These are phyloP conservation scores for Casuarius casuarius DNA, from an alignment of 2,113 vertebrate species.

Conservation along the genomic window DNA sequence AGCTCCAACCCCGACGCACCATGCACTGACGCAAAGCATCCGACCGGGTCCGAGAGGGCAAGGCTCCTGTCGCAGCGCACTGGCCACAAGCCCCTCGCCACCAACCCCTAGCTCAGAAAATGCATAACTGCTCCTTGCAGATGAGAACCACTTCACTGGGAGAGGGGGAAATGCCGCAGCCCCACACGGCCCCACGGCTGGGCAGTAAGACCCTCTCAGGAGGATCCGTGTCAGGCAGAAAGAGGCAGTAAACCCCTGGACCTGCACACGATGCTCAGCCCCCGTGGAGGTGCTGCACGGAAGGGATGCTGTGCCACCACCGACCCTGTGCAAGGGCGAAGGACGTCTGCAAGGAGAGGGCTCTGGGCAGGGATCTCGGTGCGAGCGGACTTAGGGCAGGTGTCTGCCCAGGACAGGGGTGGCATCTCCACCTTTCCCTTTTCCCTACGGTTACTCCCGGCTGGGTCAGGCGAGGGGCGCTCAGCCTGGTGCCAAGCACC, in stretches of 20 bases:
- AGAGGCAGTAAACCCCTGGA: neutral
- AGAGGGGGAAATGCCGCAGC: neutral
- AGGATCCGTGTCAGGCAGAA: neutral
- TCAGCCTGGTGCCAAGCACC: neutral
- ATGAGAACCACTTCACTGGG: rapidly evolving
- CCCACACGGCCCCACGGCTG: rapidly evolving
- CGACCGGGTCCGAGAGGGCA: too few relatives aligned
- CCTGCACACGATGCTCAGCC: rapidly evolving
- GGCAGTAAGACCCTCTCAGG: neutral
- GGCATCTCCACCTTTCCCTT: neutral
- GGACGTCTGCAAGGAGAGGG: rapidly evolving
- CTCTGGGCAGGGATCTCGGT: too few relatives aligned
- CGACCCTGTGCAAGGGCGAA: neutral
- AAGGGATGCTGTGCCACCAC: neutral
- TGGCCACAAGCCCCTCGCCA: too few relatives aligned
- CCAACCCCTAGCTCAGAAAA: neutral
- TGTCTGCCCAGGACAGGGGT: rapidly evolving
- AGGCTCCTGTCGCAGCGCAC: neutral
- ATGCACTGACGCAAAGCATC: too few relatives aligned
- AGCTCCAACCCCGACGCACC: neutral
- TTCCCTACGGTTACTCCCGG: neutral
- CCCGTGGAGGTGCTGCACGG: rapidly evolving
- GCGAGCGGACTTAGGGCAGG: neutral
- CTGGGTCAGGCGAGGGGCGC: neutral
- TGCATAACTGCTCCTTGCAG: rapidly evolving